Percentiles rank a stretch among this genome's conserved stretches.
These are phyloP conservation scores for Meloe dianella DNA, from an alignment of 2,888 invertebrate genomes.

Conservation along the genomic window DNA sequence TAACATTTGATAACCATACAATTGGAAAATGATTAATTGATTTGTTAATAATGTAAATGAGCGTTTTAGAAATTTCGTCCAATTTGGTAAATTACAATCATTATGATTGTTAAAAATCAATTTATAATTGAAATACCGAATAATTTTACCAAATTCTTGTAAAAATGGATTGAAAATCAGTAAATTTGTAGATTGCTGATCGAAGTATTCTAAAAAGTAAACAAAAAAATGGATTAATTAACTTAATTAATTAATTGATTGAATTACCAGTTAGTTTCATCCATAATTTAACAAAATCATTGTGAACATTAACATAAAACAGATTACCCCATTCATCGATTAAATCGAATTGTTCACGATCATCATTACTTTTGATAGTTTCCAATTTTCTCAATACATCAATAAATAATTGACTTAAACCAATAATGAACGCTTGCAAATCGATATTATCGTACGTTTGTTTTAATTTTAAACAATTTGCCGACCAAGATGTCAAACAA, in stretches of 20 bases:
- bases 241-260: slow-evolving; percentile 5
- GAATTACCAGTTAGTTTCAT: slow-evolving; percentile 58
- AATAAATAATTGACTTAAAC: slow-evolving; percentile 64
- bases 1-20: slow-evolving; percentile 61
- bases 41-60: slow-evolving; percentile 57
- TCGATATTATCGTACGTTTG: slow-evolving; percentile 53
- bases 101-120: slow-evolving; percentile 47
- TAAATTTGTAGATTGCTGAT: slow-evolving; percentile 27
- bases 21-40: slow-evolving; percentile 57
- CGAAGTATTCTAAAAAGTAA: slow-evolving; percentile 46
- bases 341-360: slow-evolving; percentile 53
- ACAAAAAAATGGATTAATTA: slow-evolving; percentile 17
- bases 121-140: slow-evolving; percentile 42
- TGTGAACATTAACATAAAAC: slow-evolving; percentile 70
- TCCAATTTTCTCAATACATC: slow-evolving; percentile 60
- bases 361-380: slow-evolving; percentile 43
- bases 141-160: slow-evolving; percentile 48
- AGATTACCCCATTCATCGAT: slow-evolving; percentile 79
- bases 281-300: slow-evolving; percentile 63
- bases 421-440: slow-evolving; percentile 61
- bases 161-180: slow-evolving; percentile 47
- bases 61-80: slow-evolving; percentile 55
- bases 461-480: slow-evolving; percentile 62
- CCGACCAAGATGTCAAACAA: slow-evolving; percentile 70
- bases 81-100: slow-evolving; percentile 49